Evolutionary conservation across 2,113 vertebrate species (phyloP).

Genomic region (Tenebrosternarchus preto): DNA sequence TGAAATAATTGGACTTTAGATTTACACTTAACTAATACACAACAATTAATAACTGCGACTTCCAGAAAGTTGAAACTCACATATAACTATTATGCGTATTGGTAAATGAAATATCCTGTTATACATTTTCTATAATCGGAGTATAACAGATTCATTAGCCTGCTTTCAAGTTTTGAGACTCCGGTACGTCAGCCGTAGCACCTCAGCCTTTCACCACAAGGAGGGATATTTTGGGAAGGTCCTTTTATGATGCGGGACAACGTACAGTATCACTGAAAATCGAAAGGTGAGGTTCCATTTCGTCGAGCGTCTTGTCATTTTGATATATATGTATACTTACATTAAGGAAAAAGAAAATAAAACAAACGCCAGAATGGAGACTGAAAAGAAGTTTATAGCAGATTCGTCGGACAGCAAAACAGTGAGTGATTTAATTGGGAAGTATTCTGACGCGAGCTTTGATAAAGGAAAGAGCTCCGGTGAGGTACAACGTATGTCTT

Average conservation of each 20-base stretch:
- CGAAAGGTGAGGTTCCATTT: slow-evolving; percentile 22
- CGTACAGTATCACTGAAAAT: not conserved
- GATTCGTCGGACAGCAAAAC: slow-evolving; percentile 52
- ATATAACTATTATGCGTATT: too few species aligned
- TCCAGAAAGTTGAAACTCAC: not conserved
- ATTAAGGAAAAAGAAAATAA: slow-evolving; percentile 52
- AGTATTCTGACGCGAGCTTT: slow-evolving; percentile 44
- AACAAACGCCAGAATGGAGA: slow-evolving; percentile 52
- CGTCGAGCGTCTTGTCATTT: not conserved
- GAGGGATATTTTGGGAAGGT: slow-evolving; percentile 58
- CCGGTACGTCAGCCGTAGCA: not conserved
- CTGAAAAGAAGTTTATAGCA: slow-evolving; percentile 31
- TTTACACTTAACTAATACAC: not conserved
- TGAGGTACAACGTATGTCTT: slow-evolving; percentile 27
- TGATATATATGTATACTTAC: not conserved
- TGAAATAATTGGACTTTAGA: not conserved
- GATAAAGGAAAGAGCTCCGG: slow-evolving; percentile 17
- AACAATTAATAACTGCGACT: not conserved
- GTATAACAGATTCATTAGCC: too few species aligned
- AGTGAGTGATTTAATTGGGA: slow-evolving; percentile 53
- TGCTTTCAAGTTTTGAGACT: too few species aligned
- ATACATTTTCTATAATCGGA: too few species aligned
- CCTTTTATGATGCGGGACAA: slow-evolving; percentile 4
- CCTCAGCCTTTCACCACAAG: slow-evolving; percentile 51
- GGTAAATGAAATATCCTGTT: too few species aligned